Base-by-base conservation (phyloP, 2,888 invertebrate species). In the Pyrrhosoma nymphula region DNA sequence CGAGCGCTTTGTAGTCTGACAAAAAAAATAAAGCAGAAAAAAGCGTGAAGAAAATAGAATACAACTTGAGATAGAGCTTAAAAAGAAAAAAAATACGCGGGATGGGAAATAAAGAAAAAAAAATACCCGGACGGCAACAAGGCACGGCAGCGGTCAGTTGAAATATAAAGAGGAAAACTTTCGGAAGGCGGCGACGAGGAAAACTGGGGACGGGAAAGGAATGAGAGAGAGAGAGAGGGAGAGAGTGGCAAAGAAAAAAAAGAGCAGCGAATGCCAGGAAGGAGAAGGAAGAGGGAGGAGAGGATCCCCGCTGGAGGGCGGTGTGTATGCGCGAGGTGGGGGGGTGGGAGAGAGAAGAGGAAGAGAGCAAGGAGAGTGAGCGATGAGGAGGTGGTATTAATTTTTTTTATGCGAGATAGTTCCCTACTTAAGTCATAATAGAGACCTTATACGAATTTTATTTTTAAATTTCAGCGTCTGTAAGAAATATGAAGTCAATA, bases 111-210 rank as follows among this genome's bases (percentile, higher is more conserved):
- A 10, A 16, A 35, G 82, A 35, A 14, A 35, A 35, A 82, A 35
- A 35, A 82, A 82, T 35, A 35, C 16, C 23, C n/a, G 35, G 12
- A 82, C 16, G n/a, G 69, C 82, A 69, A 26, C 69, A 69, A 69
- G 69, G 69, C 69, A 69, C 26, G 82, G 82, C 6, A 35, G 82
- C 82, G 82, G 82, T 35, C 82, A 82, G 82, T 16, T 82, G 82
- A 35, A 82, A 82, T 82, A 82, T 82, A 82, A 82, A 82, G 82
- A 18, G 82, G 82, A 18, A 82, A 82, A 82, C 82, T 82, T 82
- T 82, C 35, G 35, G 30, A 35, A 82, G 35, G 82, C 82, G 82
- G 82, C 35, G 82, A 35, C 30, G 82, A 35, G 82, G 82, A 82
- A 82, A 82, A 82, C 35, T 82, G 82, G n/a, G 82, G 35, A 82